Percentiles rank a stretch among this genome's conserved stretches.
Conservation (phyloP, 2,113 vertebrate genomes). For the Pandion haliaetus region DNA sequence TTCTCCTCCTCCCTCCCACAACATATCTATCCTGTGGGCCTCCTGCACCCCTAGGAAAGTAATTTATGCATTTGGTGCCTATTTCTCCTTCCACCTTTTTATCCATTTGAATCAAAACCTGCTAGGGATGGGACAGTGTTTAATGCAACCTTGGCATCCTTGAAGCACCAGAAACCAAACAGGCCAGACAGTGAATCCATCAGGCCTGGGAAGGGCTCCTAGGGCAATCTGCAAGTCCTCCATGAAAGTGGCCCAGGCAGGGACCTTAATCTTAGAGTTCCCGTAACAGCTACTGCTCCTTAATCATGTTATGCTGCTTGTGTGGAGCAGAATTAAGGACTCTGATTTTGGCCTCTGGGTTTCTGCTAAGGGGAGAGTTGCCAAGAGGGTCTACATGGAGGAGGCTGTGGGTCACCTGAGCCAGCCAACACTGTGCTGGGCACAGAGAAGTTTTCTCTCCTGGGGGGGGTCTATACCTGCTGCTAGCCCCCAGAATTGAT, state of each 20-base stretch:
- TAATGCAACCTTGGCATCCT: background rate
- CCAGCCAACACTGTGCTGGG: background rate
- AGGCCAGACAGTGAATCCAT: background rate
- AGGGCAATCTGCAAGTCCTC: background rate
- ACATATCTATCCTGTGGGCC: background rate
- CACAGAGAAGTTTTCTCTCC: background rate
- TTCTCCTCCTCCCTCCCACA: background rate
- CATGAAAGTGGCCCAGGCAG: background rate
- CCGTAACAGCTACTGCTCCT: background rate
- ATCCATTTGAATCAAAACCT: background rate
- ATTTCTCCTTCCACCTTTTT: background rate
- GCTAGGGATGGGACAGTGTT: background rate
- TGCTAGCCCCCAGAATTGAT: background rate
- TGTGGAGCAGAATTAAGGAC: background rate
- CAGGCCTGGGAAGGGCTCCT: background rate
- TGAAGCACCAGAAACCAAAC: background rate
- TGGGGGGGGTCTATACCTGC: background rate
- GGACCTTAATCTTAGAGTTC: background rate
- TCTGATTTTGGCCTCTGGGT: background rate
- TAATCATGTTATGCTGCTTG: background rate
- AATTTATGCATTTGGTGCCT: background rate
- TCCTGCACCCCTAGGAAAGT: background rate
- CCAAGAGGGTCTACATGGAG: background rate
- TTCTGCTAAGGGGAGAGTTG: background rate
- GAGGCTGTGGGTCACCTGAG: background rate